These are phyloP conservation scores for Fragum fragum DNA, from an alignment of 2,888 invertebrate genomes.

Conservation along the genomic window DNA sequence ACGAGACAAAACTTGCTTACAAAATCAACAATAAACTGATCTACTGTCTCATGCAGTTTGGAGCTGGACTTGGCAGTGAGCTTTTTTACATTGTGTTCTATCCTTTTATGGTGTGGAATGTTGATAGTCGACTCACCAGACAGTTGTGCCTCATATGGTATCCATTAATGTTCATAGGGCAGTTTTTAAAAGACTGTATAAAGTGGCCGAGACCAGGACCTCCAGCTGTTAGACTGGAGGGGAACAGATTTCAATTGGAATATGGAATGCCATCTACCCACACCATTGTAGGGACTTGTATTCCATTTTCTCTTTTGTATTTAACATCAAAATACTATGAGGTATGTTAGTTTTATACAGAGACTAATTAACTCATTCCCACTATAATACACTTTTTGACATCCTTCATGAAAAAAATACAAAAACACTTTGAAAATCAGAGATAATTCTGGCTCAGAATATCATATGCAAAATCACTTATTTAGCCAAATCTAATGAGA, in stretches of 20 bases:
- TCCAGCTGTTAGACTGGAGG: constrained; percentile 94
- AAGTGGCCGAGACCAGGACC: constrained; percentile 92
- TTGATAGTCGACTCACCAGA: constrained; percentile 95
- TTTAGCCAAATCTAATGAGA: too few species aligned
- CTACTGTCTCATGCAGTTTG: constrained; percentile 94
- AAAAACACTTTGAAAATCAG: too few species aligned
- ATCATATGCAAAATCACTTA: too few species aligned
- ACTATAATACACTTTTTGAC: too few species aligned
- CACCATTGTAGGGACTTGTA: constrained; percentile 95
- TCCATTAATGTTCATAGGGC: constrained; percentile 87
- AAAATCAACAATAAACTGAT: constrained; percentile 88
- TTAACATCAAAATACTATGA: constrained; percentile 85
- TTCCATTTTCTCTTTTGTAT: constrained; percentile 94
- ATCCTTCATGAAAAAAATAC: too few species aligned
- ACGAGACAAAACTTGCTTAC: constrained; percentile 59
- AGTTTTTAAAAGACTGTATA: constrained; percentile 95
- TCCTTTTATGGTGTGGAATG: constrained; percentile 98
- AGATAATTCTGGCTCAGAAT: too few species aligned
- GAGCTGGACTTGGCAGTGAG: constrained; percentile 96
- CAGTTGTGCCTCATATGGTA: constrained; percentile 89
- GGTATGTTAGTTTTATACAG: too few species aligned
- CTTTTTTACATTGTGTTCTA: constrained; percentile 96
- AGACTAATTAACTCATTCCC: too few species aligned
- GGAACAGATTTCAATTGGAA: constrained; percentile 95
- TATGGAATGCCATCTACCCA: constrained; percentile 99